Percentiles rank a stretch among this genome's conserved stretches.
These are phyloP conservation scores for Andrena camellia DNA, from an alignment of 2,888 invertebrate genomes.

Conservation along the genomic window DNA sequence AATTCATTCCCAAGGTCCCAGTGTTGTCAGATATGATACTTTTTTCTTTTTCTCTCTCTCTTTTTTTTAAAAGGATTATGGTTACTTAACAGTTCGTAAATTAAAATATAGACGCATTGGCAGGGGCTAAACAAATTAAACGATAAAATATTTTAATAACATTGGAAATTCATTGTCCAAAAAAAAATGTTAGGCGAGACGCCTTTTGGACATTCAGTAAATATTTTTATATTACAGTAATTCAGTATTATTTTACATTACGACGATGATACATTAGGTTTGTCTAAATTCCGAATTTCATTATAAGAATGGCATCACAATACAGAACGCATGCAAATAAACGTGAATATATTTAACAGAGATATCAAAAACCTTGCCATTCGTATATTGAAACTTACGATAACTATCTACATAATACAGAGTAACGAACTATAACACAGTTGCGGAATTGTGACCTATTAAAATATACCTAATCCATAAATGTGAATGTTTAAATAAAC, in stretches of 20 bases:
- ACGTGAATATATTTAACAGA: slow-evolving; percentile 61
- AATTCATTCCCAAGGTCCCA: slow-evolving; percentile 67
- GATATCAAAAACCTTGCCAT: slow-evolving; percentile 55
- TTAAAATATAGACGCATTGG: slow-evolving; percentile 66
- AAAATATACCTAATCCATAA: slow-evolving; percentile 62
- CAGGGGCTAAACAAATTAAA: slow-evolving; percentile 72
- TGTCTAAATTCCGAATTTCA: slow-evolving; percentile 60
- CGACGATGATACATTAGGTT: slow-evolving; percentile 66
- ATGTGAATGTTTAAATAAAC: slow-evolving; percentile 66
- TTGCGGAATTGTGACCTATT: slow-evolving; percentile 61
- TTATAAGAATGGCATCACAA: slow-evolving; percentile 65
- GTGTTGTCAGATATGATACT: slow-evolving; percentile 49
- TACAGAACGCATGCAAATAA: slow-evolving; percentile 65
- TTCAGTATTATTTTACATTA: slow-evolving; percentile 69
- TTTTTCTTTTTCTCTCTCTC: background rate
- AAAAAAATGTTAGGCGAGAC: slow-evolving; percentile 52
- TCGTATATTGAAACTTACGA: slow-evolving; percentile 68
- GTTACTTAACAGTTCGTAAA: slow-evolving; percentile 57
- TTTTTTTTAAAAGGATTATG: slow-evolving; percentile 36
- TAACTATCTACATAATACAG: slow-evolving; percentile 67
- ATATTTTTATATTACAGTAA: slow-evolving; percentile 75
- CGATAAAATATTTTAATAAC: slow-evolving; percentile 76
- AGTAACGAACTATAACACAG: slow-evolving; percentile 67
- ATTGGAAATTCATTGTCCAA: slow-evolving; percentile 72
- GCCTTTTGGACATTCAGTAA: slow-evolving; percentile 64